These are phyloP conservation scores for Sturmia bella DNA, from an alignment of 2,888 invertebrate genomes.

Conservation along the genomic window DNA sequence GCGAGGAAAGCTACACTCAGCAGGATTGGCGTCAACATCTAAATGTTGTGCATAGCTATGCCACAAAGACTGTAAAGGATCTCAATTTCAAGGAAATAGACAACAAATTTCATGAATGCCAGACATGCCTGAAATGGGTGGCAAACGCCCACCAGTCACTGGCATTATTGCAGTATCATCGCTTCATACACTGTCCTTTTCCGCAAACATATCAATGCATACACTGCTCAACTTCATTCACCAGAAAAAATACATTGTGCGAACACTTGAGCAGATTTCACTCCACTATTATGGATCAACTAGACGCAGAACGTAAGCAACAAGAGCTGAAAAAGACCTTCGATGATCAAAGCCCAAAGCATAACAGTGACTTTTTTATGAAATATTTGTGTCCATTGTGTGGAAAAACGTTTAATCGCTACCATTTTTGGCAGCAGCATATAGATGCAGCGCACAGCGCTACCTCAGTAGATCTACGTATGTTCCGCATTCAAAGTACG, in stretches of 20 bases:
- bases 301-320: slow-evolving; percentile 71
- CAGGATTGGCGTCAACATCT: slow-evolving; percentile 77
- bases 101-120: slow-evolving; percentile 76
- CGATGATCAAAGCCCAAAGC: slow-evolving; percentile 40
- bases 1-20: slow-evolving; percentile 75
- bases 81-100: slow-evolving; percentile 76
- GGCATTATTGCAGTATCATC: slow-evolving; percentile 77
- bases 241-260: slow-evolving; percentile 75
- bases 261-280: slow-evolving; percentile 69
- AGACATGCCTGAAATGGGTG: slow-evolving; percentile 76
- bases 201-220: slow-evolving; percentile 76
- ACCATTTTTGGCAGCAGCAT: slow-evolving; percentile 76
- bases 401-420: slow-evolving; percentile 75
- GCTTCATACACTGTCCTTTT: slow-evolving; percentile 76
- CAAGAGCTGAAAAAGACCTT: slow-evolving; percentile 56
- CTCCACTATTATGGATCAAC: slow-evolving; percentile 64
- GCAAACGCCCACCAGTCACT: slow-evolving; percentile 77
- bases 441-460: slow-evolving; percentile 75
- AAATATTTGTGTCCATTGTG: slow-evolving; percentile 76
- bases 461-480: slow-evolving; percentile 75
- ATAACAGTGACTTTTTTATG: slow-evolving; percentile 70
- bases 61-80: slow-evolving; percentile 74
- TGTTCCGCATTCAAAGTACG: slow-evolving; percentile 76
- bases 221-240: slow-evolving; percentile 74
- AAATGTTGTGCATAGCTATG: slow-evolving; percentile 75